Evolutionary conservation across 2,888 invertebrate species (phyloP), one percentile per base, ranked within the genome.

Genomic region (Heliothis peltigera): DNA sequence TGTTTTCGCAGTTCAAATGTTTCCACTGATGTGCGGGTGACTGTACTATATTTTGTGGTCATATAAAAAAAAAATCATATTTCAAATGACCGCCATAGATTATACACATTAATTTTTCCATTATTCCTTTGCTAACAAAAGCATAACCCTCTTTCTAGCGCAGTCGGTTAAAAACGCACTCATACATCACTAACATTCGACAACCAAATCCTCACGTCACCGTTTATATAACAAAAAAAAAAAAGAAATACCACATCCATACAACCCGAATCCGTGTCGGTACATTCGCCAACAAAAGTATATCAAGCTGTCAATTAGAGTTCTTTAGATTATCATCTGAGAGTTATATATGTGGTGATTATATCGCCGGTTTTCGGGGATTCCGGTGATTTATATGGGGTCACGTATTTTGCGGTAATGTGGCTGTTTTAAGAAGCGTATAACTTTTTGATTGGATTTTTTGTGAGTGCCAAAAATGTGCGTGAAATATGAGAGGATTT

Each of bases 301-400:
- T 86, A 88, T 89, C 89, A 83, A 84, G 68, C 89, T 91, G 91
- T 91, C 91, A 91, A 91, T 91, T 91, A 91, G 87, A 80, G 73
- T 79, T 73, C 79, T 83, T 74, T 69, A 87, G 90, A 89, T 91
- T 86, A 90, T 81, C 86, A 88, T 90, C 90, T 81, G 64, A 53
- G 71, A 59, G 83, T 84, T 86, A 86, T 84, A 83, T 85, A 87
- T 85, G 83, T 76, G 63, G 73, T 75, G 84, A 85, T 87, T 87
- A 83, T 83, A 83, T 84, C 83, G 68, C 46, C 44, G 47, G 66
- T 76, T 84, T 86, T 84, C 75, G 79, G 78, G 67, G 74, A 78
- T 79, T 80, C 66, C 54, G 57, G 75, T 80, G 81, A 86, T 85
- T 86, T 84, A 86, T 75, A 79, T 59, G 59, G 44, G 70, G 80